phyloP scores from a whole-genome alignment of 2,888 invertebrate species.

The Erebia ligea region DNA sequence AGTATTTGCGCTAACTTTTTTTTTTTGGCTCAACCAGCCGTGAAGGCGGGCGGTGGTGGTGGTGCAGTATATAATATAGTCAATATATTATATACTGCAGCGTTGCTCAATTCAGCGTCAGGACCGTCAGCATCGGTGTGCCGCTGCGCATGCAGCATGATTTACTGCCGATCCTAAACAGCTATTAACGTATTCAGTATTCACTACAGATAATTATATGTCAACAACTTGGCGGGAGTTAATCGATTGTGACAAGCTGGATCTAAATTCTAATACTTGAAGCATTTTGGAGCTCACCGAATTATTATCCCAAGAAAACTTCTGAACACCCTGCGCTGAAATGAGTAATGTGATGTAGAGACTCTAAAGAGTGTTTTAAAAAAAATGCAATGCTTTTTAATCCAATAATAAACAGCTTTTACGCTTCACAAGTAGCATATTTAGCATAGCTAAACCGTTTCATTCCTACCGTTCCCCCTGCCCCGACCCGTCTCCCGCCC shows the following conservation, averaged over 20 bases:
- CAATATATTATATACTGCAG: slow-evolving; percentile 45
- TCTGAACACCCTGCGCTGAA: no score
- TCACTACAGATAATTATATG: slow-evolving; percentile 34
- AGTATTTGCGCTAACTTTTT: no score
- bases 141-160: slow-evolving; percentile 45
- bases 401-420: slow-evolving; percentile 22
- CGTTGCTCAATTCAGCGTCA: slow-evolving; percentile 55
- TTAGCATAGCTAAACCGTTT: slow-evolving; percentile 76
- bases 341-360: no score
- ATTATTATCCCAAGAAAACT: no score
- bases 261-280: no score
- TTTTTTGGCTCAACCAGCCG: slow-evolving; percentile 47
- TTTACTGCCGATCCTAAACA: slow-evolving; percentile 40
- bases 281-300: no score
- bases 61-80: no score
- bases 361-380: no score
- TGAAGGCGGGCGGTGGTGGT: slow-evolving; percentile 60
- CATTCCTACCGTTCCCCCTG: slow-evolving; percentile 80
- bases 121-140: slow-evolving; percentile 48
- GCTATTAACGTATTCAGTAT: slow-evolving; percentile 33
- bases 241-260: neutral
- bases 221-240: slow-evolving; percentile 25
- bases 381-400: no score
- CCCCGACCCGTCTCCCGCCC: slow-evolving; percentile 44
- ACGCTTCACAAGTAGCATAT: slow-evolving; percentile 54